phyloP scores from a whole-genome alignment of 2,888 invertebrate genomes.

The Cephus sareptanus region DNA sequence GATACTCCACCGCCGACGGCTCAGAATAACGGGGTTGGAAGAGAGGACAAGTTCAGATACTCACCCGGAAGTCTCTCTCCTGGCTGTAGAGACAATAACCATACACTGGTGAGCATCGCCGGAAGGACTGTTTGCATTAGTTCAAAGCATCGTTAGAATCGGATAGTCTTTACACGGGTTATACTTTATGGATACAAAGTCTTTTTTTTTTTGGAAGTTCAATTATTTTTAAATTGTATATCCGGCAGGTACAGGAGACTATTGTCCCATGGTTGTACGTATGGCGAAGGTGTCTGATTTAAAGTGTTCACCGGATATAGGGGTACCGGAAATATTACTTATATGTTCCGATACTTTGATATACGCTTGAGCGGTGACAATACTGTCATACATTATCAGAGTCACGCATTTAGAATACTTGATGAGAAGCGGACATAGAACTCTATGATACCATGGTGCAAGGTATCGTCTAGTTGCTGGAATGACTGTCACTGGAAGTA shows the following conservation, averaged over 20 bases:
- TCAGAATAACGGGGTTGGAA: constrained; percentile 31
- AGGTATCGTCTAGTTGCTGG: background rate
- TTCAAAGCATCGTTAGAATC: no score
- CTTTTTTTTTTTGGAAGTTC: no score
- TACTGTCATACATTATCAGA: constrained; percentile 11
- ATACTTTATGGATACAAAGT: no score
- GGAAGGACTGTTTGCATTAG: no score
- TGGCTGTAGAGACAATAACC: constrained; percentile 55
- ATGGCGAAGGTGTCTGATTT: background rate
- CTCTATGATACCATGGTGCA: background rate
- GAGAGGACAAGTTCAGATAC: constrained; percentile 58
- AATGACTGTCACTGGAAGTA: no score
- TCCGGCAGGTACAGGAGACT: background rate
- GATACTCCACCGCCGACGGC: constrained; percentile 51
- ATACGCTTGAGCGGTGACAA: constrained; percentile 5
- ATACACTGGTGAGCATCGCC: constrained; percentile 29
- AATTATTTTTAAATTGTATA: background rate
- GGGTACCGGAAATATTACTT: constrained; percentile 16
- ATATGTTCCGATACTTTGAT: constrained; percentile 14
- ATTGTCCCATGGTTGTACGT: no score
- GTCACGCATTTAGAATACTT: constrained; percentile 14
- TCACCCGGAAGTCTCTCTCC: constrained; percentile 55
- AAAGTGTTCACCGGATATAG: constrained; percentile 16
- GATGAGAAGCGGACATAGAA: constrained; percentile 9
- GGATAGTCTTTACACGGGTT: no score